Conservation (phyloP, 2,888 invertebrate species). For the Agrotis ipsilon region DNA sequence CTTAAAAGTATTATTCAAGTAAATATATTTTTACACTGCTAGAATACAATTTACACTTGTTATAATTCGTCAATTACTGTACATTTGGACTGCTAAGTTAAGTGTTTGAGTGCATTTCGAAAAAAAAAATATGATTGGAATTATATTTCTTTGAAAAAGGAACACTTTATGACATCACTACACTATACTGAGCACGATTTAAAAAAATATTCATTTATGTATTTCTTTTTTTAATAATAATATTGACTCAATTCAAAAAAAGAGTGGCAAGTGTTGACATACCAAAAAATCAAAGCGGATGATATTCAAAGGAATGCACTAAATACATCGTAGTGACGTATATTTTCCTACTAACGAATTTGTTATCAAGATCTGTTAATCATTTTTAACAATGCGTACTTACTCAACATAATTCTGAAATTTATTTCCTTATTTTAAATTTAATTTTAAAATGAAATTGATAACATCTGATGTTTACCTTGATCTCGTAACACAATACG, state of each 20-base stretch:
- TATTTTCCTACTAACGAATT: not conserved
- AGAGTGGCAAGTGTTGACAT: no score
- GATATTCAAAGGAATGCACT: no score
- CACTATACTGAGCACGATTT: no score
- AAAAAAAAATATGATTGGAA: no score
- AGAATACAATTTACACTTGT: not conserved
- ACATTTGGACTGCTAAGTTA: not conserved
- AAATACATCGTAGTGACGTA: no score
- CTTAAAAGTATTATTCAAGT: conserved; percentile 1
- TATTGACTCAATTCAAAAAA: no score
- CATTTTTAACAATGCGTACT: conserved; percentile 18
- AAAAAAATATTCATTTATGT: no score
- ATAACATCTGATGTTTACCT: conserved; percentile 14
- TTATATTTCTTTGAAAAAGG: no score
- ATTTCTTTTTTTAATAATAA: no score
- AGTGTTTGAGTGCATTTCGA: not conserved
- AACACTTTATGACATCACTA: no score
- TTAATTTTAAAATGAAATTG: conserved; percentile 1
- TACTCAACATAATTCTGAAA: not conserved
- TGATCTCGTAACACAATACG: conserved; percentile 14
- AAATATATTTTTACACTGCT: conserved; percentile 18
- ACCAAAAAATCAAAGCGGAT: no score
- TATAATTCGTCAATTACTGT: conserved; percentile 21
- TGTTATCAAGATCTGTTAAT: not conserved
- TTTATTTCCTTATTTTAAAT: not conserved